These are phyloP conservation scores for Catharus minimus DNA, from an alignment of 2,113 vertebrate genomes.

Conservation along the genomic window DNA sequence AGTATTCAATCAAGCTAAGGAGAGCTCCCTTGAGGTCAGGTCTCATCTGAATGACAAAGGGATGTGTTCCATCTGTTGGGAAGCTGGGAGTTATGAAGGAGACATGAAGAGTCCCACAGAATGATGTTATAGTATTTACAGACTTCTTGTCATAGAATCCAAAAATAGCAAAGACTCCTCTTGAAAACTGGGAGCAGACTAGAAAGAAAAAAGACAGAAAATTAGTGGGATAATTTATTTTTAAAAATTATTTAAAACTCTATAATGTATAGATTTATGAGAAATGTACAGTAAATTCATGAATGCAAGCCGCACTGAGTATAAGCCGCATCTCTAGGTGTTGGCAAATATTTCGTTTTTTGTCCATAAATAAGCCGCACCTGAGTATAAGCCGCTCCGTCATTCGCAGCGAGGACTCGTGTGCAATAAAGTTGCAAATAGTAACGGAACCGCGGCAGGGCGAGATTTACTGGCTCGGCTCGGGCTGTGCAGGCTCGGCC, in stretches of 20 bases:
- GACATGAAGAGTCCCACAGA: conserved; percentile 97
- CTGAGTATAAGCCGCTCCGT: too few species aligned
- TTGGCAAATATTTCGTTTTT: too few species aligned
- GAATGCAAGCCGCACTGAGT: too few species aligned
- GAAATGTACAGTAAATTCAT: background rate
- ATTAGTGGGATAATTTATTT: background rate
- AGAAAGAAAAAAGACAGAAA: conserved; percentile 29
- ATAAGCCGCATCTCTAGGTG: too few species aligned
- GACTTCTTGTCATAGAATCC: conserved; percentile 99
- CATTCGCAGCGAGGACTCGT: too few species aligned
- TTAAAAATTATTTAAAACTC: background rate
- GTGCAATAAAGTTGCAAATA: too few species aligned
- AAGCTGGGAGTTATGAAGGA: conserved; percentile 99
- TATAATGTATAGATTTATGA: background rate
- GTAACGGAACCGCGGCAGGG: too few species aligned
- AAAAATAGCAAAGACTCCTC: conserved; percentile 98
- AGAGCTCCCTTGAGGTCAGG: conserved; percentile 97
- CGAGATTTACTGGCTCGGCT: too few species aligned
- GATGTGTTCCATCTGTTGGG: conserved; percentile 94
- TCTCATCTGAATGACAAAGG: conserved; percentile 98
- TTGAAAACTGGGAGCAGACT: conserved; percentile 99
- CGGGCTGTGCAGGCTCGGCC: too few species aligned
- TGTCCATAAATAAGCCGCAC: too few species aligned
- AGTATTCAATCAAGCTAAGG: conserved; percentile 97
- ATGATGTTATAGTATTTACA: conserved; percentile 98